Percentiles rank a stretch among this genome's conserved stretches.
These are phyloP conservation scores for Crypturellus undulatus DNA, from an alignment of 2,113 vertebrate genomes.

Conservation along the genomic window DNA sequence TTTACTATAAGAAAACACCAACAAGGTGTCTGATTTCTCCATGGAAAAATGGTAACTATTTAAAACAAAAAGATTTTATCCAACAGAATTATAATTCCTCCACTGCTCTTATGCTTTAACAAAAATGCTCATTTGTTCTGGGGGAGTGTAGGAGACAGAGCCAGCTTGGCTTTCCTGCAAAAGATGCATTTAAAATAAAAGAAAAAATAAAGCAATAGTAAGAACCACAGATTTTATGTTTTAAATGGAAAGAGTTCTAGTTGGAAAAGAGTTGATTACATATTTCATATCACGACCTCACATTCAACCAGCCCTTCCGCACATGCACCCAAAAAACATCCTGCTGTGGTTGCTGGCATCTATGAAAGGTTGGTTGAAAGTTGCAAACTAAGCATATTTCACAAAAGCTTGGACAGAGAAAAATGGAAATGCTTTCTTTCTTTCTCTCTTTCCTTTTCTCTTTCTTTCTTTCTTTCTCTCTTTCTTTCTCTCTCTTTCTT, in stretches of 20 bases:
- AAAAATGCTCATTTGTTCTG: constrained; percentile 71
- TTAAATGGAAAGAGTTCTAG: constrained; percentile 50
- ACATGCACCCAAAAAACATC: constrained; percentile 57
- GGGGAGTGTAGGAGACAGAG: constrained; percentile 50
- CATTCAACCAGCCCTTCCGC: constrained; percentile 59
- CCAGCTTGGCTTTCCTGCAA: constrained; percentile 64
- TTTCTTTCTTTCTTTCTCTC: no score
- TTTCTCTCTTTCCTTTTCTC: no score
- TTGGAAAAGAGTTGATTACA: constrained; percentile 57
- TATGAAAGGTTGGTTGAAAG: constrained; percentile 19
- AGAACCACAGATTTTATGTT: constrained; percentile 51
- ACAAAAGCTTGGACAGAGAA: neutral
- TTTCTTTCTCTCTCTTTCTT: no score
- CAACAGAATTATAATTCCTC: constrained; percentile 68
- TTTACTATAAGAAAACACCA: constrained; percentile 83
- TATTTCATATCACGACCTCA: constrained; percentile 58
- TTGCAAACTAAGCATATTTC: constrained; percentile 38
- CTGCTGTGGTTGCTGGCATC: constrained; percentile 62
- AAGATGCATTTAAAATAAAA: constrained; percentile 49
- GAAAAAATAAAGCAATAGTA: constrained; percentile 12
- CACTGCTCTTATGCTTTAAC: constrained; percentile 54
- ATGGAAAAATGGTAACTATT: constrained; percentile 76
- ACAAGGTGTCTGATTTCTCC: constrained; percentile 82
- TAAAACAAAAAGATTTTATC: constrained; percentile 80
- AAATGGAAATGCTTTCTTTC: neutral